phyloP scores from a whole-genome alignment of 2,888 invertebrate species.

The Oxytorus armatus region DNA sequence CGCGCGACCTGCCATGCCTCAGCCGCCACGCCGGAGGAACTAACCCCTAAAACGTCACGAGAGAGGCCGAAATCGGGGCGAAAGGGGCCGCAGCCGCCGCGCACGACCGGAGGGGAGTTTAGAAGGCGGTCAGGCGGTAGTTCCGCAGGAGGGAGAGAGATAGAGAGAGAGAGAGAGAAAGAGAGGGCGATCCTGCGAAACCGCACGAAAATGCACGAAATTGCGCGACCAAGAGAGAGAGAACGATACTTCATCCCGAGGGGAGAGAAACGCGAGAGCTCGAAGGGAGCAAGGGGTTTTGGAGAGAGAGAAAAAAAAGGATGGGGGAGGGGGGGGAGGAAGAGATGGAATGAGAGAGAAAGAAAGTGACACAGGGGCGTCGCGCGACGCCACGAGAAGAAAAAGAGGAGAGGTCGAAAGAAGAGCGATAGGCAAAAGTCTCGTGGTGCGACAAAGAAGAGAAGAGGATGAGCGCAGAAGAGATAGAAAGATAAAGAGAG shows the following conservation, averaged over 20 bases:
- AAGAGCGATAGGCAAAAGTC: slow-evolving; percentile 46
- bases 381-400: slow-evolving; percentile 58
- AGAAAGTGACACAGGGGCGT: slow-evolving; percentile 69
- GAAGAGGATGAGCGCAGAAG: slow-evolving; percentile 19
- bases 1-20: slow-evolving; percentile 71
- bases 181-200: slow-evolving; percentile 74
- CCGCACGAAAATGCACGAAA: slow-evolving; percentile 79
- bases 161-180: slow-evolving; percentile 37
- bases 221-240: slow-evolving; percentile 73
- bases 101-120: slow-evolving; percentile 57
- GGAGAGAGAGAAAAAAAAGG: slow-evolving; percentile 41
- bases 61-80: slow-evolving; percentile 68
- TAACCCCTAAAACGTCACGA: slow-evolving; percentile 73
- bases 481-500: slow-evolving; percentile 48
- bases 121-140: slow-evolving; percentile 30
- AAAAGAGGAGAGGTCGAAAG: slow-evolving; percentile 60
- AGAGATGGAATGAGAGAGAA: slow-evolving; percentile 70
- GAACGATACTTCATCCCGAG: slow-evolving; percentile 39
- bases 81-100: slow-evolving; percentile 59
- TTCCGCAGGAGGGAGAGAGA: slow-evolving; percentile 39
- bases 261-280: slow-evolving; percentile 42
- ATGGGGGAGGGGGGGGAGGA: slow-evolving; percentile 32
- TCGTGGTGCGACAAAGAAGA: slow-evolving; percentile 39
- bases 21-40: slow-evolving; percentile 72
- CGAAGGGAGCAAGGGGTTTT: slow-evolving; percentile 36